Base-by-base conservation (phyloP, 2,888 invertebrate genomes). In the Ceramica pisi region DNA sequence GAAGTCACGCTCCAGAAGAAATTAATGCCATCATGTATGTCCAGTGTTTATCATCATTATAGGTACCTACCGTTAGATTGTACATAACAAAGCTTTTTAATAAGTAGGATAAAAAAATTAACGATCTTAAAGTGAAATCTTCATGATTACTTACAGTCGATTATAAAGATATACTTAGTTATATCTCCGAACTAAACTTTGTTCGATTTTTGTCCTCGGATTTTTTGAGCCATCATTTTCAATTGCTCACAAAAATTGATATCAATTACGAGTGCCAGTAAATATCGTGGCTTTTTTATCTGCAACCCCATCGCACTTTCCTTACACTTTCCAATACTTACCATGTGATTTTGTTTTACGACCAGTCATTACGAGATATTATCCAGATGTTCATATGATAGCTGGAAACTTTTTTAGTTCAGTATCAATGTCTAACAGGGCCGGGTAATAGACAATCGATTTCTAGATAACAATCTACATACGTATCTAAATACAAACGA, bases 1-100 rank as follows among this genome's bases (percentile, higher is more conserved):
- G 88, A 88, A 94, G 95, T 95, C 95, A 96, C 95, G 95, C 93
- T 95, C 94, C 94, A 95, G 94, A 93, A 95, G 95, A 91, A 95
- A 94, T 94, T 94, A 95, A 95, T 95, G 94, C 88, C 89, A 90
- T 88, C 87, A 87, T 88, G 88, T 86, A 65, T 56, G 86, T 76
- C 80, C 83, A 81, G 66, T 83, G 78, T 83, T 71, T 73, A 59
- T 78, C 71, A 67, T 50, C 59, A 38, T 21, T 19, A 19, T 48
- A 19, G 31, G 35, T 65, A 68, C 48, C 66, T 44, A 71, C 62
- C 16, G 41, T 55, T 61, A 44, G 21, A 6, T 51, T 57, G 31
- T 65, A 59, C 19, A 46, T 1, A 8, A 1, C 46, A 46, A 46
- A 46, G 19, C 46, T 46, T 46, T 46, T 7, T 19, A 46, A 8